Evolutionary conservation across 1,140 invertebrate species (phyloP), one percentile per base, ranked within the genome.

Genomic region (Pollicipes pollicipes): DNA sequence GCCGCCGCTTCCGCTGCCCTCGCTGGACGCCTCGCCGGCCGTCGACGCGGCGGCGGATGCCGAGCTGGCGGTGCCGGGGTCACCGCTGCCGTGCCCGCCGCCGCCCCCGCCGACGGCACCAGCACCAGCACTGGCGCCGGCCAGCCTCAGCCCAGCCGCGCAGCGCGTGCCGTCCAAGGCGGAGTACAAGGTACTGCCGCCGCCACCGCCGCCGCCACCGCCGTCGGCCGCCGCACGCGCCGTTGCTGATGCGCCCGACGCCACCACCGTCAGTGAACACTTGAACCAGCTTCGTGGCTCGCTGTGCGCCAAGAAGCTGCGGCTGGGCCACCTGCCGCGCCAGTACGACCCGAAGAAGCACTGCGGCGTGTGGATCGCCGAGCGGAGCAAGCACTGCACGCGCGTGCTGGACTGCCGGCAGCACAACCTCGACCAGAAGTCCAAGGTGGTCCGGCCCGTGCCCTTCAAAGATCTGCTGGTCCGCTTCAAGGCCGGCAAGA

Each of bases 371-470:
- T 66, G 64, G 64, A 66, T 66, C 27, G 26, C 64, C 24, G 64
- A 27, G 64, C 64, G 64, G 1, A 29, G 27, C 28, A 27, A 29
- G n/a, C 10, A 66, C 64, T 66, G 64, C 64, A 66, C 64, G 17
- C 64, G 64, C 10, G 64, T 66, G 64, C 64, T 66, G 24, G 64
- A 66, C 64, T 66, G 64, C 28, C 64, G 64, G 27, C 64, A 66
- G 64, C 64, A 66, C 64, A 66, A 66, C 64, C n/a, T 66, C 28
- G 64, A 66, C 3, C 64, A 66, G 64, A 66, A 66, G 64, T 28
- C 28, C 3, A 66, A 28, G 64, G 64, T 66, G 64, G 2, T n/a
- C 3, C 64, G 64, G 27, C 64, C 64, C 24, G 3, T 28, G 64
- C 64, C 64, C 3, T 66, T 66, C 64, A 66, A 66, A 29, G 64